phyloP scores from a whole-genome alignment of 2,113 vertebrate species.

The Neolamprologus ventralis region DNA sequence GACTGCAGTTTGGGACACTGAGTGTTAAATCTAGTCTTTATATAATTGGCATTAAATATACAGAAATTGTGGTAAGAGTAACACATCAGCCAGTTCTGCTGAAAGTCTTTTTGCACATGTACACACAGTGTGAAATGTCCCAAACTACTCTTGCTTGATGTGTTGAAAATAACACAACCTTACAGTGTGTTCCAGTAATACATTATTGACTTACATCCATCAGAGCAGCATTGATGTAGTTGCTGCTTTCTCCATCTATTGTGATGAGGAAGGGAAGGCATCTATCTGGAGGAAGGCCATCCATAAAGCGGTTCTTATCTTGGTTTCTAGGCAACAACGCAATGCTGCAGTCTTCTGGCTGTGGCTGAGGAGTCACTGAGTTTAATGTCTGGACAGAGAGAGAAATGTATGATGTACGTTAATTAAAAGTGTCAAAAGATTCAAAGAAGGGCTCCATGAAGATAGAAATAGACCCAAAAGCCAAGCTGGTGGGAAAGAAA shows the following conservation, averaged over 20 bases:
- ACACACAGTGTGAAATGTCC: background rate
- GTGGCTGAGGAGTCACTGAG: slow-evolving; percentile 96
- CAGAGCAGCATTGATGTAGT: slow-evolving; percentile 98
- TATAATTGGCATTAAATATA: background rate
- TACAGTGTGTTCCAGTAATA: background rate
- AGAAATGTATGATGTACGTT: background rate
- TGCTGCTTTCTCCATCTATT: slow-evolving; percentile 98
- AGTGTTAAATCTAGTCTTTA: background rate
- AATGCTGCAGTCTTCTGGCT: slow-evolving; percentile 98
- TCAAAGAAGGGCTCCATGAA: background rate
- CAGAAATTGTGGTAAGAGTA: background rate
- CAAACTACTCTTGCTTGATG: slow-evolving; percentile 12
- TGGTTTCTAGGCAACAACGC: slow-evolving; percentile 97
- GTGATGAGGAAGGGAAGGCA: slow-evolving; percentile 99
- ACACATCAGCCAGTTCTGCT: background rate
- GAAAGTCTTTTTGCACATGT: background rate
- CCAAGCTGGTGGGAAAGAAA: background rate
- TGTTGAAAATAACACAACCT: slow-evolving; percentile 40
- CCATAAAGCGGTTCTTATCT: slow-evolving; percentile 99
- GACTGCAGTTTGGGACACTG: slow-evolving; percentile 30
- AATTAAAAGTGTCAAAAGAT: background rate
- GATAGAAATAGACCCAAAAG: background rate
- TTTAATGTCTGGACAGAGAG: slow-evolving; percentile 84
- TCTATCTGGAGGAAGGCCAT: slow-evolving; percentile 95
- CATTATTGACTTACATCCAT: slow-evolving; percentile 87